Conservation (phyloP, 2,113 vertebrate species). For the Pedionomus torquatus region DNA sequence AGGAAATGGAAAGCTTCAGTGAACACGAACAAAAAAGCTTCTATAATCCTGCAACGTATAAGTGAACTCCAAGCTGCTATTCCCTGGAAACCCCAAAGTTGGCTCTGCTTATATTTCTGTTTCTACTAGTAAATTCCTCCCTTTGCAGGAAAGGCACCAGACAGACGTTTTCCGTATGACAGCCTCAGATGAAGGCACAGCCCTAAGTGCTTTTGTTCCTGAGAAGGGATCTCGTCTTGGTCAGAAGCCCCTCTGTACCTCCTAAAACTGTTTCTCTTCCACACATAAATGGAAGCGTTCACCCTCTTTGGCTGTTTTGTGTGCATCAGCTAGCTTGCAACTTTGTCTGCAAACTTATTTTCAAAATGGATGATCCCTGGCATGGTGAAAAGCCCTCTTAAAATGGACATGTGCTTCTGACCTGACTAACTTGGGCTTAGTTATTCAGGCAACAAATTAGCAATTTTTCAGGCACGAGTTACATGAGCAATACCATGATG, state of each 20-base stretch:
- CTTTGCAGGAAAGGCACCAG: background rate
- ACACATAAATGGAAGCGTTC: background rate
- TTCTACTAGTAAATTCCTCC: background rate
- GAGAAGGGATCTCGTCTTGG: background rate
- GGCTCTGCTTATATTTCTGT: background rate
- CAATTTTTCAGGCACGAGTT: background rate
- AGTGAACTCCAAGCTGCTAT: background rate
- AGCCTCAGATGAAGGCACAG: background rate
- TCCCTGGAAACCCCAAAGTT: conserved; percentile 23
- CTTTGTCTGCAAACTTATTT: background rate
- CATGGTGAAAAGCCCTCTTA: background rate
- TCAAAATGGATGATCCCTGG: background rate
- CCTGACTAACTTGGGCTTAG: background rate
- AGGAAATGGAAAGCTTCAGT: conserved; percentile 49
- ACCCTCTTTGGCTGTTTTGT: background rate
- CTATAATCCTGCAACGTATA: background rate
- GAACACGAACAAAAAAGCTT: conserved; percentile 31
- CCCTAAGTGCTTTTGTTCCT: background rate
- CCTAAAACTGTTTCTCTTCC: background rate
- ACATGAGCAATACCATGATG: background rate
- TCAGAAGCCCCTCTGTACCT: background rate
- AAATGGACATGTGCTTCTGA: background rate
- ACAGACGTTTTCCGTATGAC: background rate
- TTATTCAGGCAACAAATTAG: background rate
- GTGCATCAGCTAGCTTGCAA: background rate